Percentiles rank a stretch among this genome's conserved stretches.
phyloP scores from a whole-genome alignment of 2,888 invertebrate species.

The Pteria penguin region DNA sequence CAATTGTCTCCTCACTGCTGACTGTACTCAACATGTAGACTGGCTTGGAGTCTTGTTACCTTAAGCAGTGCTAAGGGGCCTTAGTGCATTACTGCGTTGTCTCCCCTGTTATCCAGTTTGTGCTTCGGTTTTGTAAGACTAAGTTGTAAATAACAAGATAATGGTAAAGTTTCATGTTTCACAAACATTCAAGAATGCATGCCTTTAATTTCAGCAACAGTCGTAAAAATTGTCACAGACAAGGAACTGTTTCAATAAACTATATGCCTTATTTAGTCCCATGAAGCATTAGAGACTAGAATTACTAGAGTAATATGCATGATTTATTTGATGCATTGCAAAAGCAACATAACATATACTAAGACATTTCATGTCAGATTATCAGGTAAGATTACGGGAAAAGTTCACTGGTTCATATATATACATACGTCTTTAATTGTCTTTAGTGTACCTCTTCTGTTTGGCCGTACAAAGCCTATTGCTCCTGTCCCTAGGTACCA shows the following conservation, averaged over 20 bases:
- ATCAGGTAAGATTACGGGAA: no score
- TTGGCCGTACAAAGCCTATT: constrained; percentile 31
- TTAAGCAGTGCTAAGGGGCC: not conserved
- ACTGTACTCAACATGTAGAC: not conserved
- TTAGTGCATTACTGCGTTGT: not conserved
- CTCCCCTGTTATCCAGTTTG: not conserved
- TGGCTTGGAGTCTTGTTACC: not conserved
- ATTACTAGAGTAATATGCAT: not conserved
- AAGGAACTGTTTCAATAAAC: no score
- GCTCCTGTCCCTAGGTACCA: constrained; percentile 5
- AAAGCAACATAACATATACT: no score
- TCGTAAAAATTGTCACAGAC: no score
- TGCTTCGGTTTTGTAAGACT: no score
- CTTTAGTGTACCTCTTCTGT: constrained; percentile 35
- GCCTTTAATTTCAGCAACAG: no score
- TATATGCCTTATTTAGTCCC: no score
- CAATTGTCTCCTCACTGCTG: not conserved
- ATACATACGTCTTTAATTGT: not conserved
- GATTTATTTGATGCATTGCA: not conserved
- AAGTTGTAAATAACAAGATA: no score
- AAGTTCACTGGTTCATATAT: not conserved
- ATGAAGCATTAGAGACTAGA: no score
- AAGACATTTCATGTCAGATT: no score
- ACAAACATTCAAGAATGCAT: no score
- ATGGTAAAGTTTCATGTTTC: no score